phyloP scores from a whole-genome alignment of 2,888 invertebrate species.

The Drosophila pseudotakahashii region DNA sequence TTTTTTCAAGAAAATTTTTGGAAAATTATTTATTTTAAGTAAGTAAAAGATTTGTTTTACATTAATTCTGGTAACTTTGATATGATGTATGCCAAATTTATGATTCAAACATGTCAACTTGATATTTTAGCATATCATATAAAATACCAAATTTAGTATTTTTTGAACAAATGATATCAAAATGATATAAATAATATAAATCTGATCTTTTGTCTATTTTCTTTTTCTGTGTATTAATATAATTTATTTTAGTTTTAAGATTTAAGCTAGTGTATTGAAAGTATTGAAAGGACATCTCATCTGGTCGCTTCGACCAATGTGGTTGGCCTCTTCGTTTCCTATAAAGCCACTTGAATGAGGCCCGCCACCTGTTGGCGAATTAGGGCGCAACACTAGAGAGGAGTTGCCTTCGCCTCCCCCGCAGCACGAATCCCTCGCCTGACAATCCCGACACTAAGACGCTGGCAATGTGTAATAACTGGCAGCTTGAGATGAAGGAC shows the following conservation, averaged over 20 bases:
- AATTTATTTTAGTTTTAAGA: background rate
- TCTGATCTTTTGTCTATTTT: too few relatives aligned
- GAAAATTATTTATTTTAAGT: too few relatives aligned
- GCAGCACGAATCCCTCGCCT: constrained; percentile 1
- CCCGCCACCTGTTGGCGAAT: constrained; percentile 32
- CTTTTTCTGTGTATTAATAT: too few relatives aligned
- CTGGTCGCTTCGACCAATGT: background rate
- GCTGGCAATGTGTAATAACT: constrained; percentile 68
- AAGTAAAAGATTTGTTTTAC: too few relatives aligned
- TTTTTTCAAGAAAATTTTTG: background rate
- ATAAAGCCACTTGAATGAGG: constrained; percentile 3
- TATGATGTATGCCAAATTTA: too few relatives aligned
- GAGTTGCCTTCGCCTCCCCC: background rate
- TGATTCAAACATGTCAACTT: too few relatives aligned
- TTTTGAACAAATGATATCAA: too few relatives aligned
- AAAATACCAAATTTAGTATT: background rate
- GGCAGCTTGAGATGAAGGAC: constrained; percentile 34
- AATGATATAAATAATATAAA: too few relatives aligned
- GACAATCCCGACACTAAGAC: constrained; percentile 58
- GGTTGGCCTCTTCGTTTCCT: background rate
- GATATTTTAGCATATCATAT: too few relatives aligned
- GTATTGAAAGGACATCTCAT: background rate
- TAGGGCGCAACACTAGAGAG: background rate
- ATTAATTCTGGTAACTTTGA: too few relatives aligned
- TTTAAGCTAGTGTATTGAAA: background rate